Evolutionary conservation across 2,797 vertebrate genomes (phyloP).

Genomic region (Pteronotus mesoamericanus): DNA sequence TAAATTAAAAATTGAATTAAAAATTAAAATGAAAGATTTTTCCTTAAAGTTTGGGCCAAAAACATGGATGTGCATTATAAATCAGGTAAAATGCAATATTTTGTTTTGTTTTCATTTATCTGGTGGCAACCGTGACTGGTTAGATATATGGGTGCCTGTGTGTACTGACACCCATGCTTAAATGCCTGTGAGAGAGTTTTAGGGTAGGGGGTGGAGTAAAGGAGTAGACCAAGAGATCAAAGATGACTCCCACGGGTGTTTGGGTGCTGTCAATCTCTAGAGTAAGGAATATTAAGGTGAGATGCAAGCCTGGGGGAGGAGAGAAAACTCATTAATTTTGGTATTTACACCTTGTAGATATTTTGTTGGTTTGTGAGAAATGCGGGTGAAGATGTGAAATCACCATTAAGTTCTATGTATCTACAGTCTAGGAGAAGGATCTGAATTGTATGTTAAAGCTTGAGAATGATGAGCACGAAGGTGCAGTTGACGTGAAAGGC

Average conservation of each 20-base stretch:
- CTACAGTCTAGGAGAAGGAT: neutral
- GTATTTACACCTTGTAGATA: neutral
- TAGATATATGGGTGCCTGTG: neutral
- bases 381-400: neutral
- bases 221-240: neutral
- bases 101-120: neutral
- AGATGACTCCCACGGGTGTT: neutral
- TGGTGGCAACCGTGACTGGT: neutral
- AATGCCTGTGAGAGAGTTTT: neutral
- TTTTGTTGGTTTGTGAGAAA: neutral
- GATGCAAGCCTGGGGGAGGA: neutral
- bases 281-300: neutral
- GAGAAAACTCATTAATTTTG: neutral
- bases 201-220: neutral
- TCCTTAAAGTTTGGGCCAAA: too few species aligned
- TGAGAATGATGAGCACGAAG: neutral
- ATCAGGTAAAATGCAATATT: neutral
- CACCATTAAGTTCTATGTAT: neutral
- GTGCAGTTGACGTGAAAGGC: neutral
- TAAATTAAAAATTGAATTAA: too few species aligned
- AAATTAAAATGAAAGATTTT: too few species aligned
- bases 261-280: neutral
- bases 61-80: too few species aligned
- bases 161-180: neutral
- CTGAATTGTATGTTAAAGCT: neutral